phyloP scores from a whole-genome alignment of 1,140 invertebrate species.

The Nylanderia fulva region DNA sequence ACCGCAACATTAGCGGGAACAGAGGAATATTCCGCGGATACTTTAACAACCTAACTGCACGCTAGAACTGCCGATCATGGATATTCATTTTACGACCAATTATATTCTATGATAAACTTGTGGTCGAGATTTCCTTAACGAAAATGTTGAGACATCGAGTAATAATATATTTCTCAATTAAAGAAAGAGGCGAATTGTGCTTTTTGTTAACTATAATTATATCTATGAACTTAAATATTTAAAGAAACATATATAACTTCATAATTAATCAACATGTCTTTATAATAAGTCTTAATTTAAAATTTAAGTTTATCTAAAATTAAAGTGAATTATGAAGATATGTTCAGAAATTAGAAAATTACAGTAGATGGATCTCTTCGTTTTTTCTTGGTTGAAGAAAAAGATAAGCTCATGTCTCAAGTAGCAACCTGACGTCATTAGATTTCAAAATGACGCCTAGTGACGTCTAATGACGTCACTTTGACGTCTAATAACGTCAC shows the following conservation, averaged over 20 bases:
- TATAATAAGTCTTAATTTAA: no score
- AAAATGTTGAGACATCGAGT: background rate
- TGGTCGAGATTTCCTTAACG: background rate
- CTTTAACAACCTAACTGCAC: background rate
- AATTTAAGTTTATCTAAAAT: no score
- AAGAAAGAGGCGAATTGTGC: no score
- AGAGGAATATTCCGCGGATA: background rate
- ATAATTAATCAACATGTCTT: no score
- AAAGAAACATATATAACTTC: no score
- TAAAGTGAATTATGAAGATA: background rate
- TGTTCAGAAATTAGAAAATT: background rate
- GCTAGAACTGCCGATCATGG: background rate
- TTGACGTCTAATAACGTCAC: no score
- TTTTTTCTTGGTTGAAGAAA: background rate
- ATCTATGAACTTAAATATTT: no score
- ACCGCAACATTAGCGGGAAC: background rate
- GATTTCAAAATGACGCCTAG: no score
- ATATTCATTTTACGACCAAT: background rate
- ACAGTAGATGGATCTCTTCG: no score
- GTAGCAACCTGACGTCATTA: no score
- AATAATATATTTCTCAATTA: background rate
- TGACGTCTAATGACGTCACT: no score
- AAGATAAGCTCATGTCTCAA: background rate
- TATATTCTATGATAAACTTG: background rate
- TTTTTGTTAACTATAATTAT: no score